Evolutionary conservation across 1,140 invertebrate species (phyloP), one percentile per base, ranked within the genome.

Genomic region (Magallana angulata): DNA sequence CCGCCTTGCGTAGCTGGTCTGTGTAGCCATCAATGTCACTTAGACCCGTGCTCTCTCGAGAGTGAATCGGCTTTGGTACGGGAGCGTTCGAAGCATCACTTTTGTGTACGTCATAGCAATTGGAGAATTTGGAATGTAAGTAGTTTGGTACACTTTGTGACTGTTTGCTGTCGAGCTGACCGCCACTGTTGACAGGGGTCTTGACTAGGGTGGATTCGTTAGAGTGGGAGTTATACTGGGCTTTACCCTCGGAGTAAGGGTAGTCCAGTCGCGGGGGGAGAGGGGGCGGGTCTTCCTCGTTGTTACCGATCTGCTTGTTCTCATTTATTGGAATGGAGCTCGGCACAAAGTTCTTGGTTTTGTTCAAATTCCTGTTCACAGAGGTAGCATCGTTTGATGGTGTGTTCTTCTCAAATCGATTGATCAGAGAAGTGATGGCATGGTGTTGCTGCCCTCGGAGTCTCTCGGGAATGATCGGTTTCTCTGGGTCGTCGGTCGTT

Each of bases 301-400:
- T n/a, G n/a, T 82, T n/a, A 59, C n/a, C 62, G 56, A 81, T 24
- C 12, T 82, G 24, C 36, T 80, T 58, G 48, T 24, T 48, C 56
- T 84, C 64, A 84, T 88, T 89, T 6, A 93, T 83, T n/a, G 92
- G 92, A 16, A 91, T 93, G 11, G 91, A 93, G n/a, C 90, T 92
- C 89, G 91, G 91, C n/a, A 89, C 89, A 30, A 91, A 87, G 14
- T 87, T 90, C 48, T 90, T 92, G 64, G 87, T 90, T 86, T 64
- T 64, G 85, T 30, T 59, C 85, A 76, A 9, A 85, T 82, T 68
- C 76, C 81, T 5, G 64, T 88, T 80, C 82, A 84, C 18, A 18
- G 18, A 85, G 16, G 30, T 57, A 59, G 85, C 60, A 82, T 89
- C 16, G 18, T 71, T 57, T 12, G 12, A 76, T 12, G 68, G 60